These are phyloP conservation scores for Liopterus haemorrhoidalis DNA, from an alignment of 2,888 invertebrate genomes.

Conservation along the genomic window DNA sequence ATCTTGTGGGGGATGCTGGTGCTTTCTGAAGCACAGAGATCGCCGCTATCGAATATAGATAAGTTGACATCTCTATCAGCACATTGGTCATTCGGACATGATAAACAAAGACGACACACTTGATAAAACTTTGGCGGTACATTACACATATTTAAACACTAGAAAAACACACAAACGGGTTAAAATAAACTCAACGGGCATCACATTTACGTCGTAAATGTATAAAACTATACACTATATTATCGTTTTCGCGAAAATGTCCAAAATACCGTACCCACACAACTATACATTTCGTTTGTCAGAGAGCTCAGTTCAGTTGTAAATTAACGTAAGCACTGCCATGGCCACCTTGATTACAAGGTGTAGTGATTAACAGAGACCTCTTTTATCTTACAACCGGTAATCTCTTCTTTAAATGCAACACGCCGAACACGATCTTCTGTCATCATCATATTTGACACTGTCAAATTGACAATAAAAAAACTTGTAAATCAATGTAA, in stretches of 20 bases:
- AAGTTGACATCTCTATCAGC: conserved; percentile 66
- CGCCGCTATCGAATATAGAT: conserved; percentile 70
- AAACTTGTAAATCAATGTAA: too few species aligned
- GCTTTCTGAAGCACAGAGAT: conserved; percentile 55
- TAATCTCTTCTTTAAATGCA: too few species aligned
- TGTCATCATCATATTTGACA: too few species aligned
- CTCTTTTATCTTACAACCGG: too few species aligned
- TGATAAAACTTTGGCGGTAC: conserved; percentile 89
- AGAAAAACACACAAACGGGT: conserved; percentile 43
- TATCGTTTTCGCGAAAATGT: conserved; percentile 37
- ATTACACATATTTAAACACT: conserved; percentile 51
- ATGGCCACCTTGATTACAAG: conserved; percentile 44
- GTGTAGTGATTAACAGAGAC: conserved; percentile 33
- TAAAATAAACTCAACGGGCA: conserved; percentile 38
- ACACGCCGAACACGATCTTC: too few species aligned
- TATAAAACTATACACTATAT: conserved; percentile 41
- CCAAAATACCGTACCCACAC: conserved; percentile 38
- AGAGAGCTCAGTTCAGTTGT: conserved; percentile 37
- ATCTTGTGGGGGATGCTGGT: conserved; percentile 54
- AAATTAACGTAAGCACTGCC: conserved; percentile 47
- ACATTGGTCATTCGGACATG: conserved; percentile 57
- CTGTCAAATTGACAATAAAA: too few species aligned
- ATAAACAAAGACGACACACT: conserved; percentile 91
- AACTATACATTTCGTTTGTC: conserved; percentile 39
- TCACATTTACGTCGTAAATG: conserved; percentile 41